Evolutionary conservation across 2,888 invertebrate genomes (phyloP).

Genomic region (Drosophila meridiana): DNA sequence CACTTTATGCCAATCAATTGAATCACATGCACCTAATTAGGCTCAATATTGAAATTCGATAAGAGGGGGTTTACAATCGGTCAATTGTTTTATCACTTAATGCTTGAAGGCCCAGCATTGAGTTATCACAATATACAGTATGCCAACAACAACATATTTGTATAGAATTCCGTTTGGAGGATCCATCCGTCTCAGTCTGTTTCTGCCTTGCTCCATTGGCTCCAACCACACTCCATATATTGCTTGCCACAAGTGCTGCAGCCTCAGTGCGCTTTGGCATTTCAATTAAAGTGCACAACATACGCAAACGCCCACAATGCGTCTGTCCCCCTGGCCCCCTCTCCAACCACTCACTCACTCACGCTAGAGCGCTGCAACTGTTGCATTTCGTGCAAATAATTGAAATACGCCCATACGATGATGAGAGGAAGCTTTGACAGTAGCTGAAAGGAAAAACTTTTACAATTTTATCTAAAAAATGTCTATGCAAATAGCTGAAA

Average conservation of each 20-base stretch:
- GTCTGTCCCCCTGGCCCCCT: neutral
- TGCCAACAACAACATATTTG: slow-evolving; percentile 5
- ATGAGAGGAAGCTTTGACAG: slow-evolving; percentile 58
- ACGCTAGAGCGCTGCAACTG: slow-evolving; percentile 22
- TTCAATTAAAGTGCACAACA: slow-evolving; percentile 70
- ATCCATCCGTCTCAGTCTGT: neutral
- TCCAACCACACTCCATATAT: neutral
- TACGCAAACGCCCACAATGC: slow-evolving; percentile 31
- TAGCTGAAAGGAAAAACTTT: slow-evolving; percentile 48
- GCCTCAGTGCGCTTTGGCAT: slow-evolving; percentile 53
- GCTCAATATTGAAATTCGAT: slow-evolving; percentile 28
- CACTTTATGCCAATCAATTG: slow-evolving; percentile 28
- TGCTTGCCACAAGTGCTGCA: slow-evolving; percentile 21
- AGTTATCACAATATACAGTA: slow-evolving; percentile 16
- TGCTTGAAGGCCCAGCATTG: slow-evolving; percentile 1
- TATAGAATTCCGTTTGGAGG: neutral
- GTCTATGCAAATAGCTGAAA: slow-evolving; percentile 21
- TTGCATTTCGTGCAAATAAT: slow-evolving; percentile 73
- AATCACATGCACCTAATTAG: slow-evolving; percentile 58
- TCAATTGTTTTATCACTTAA: slow-evolving; percentile 37
- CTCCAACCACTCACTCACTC: neutral
- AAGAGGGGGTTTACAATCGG: slow-evolving; percentile 25
- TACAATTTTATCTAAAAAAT: slow-evolving; percentile 51
- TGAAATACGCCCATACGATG: slow-evolving; percentile 67
- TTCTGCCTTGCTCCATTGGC: neutral